Evolutionary conservation across 2,888 invertebrate species (phyloP).

Genomic region (Cheilosia soror): DNA sequence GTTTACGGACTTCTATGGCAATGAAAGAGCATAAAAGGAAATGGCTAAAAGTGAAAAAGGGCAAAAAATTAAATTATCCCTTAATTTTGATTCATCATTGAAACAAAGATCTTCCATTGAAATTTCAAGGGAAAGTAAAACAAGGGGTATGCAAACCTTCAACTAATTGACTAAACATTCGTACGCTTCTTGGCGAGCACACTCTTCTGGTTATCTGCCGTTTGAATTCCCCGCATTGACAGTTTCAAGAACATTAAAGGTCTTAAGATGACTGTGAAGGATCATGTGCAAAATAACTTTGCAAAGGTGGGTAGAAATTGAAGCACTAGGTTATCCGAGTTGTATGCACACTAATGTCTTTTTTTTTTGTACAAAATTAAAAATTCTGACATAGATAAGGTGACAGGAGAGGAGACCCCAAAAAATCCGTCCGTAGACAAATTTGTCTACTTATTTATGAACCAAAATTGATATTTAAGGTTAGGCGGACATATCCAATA

Average conservation of each 20-base stretch:
- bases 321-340: no score
- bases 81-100: conserved; percentile 50
- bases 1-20: conserved; percentile 10
- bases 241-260: conserved; percentile 19
- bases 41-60: conserved; percentile 1
- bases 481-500: no score
- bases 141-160: conserved; percentile 1
- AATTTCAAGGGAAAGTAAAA: conserved; percentile 3
- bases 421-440: no score
- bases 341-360: no score
- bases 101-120: conserved; percentile 30
- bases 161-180: conserved; percentile 48
- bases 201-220: not conserved
- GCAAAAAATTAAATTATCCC: conserved; percentile 49
- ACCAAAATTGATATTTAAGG: no score
- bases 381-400: no score
- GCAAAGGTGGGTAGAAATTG: no score
- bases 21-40: conserved; percentile 6
- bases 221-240: not conserved
- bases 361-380: no score
- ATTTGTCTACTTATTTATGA: no score
- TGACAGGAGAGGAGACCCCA: no score
- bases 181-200: conserved; percentile 5
- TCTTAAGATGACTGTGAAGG: conserved; percentile 10
- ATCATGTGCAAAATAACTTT: no score